Evolutionary conservation across 2,888 invertebrate genomes (phyloP), one percentile per base, ranked within the genome.

Genomic region (Pelosia muscerda): DNA sequence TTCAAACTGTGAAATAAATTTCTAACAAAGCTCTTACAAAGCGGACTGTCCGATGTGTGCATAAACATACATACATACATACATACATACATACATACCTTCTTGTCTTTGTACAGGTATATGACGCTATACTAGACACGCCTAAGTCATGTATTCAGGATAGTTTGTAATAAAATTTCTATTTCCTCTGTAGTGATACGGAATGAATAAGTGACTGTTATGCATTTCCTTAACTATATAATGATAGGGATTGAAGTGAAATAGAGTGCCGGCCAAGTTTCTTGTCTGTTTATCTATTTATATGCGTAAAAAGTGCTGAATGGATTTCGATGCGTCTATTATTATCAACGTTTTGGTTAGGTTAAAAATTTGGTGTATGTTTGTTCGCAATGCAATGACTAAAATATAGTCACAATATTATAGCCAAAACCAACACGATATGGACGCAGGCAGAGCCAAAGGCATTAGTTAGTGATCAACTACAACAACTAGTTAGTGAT

Each of bases 101-200:
- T n/a, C n/a, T 49, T 49, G n/a, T 49, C 49, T n/a, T n/a, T 49
- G 9, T 49, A n/a, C n/a, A n/a, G n/a, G n/a, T n/a, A 49, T 49
- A n/a, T 49, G 49, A 49, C 19, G 49, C 49, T 49, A n/a, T 15
- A 9, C 49, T n/a, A 49, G 49, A 49, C 55, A 55, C 55, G 55
- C 55, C 55, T 58, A 28, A 28, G 58, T 4, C 26, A n/a, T 31
- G 57, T 31, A 28, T 58, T 31, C 58, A 58, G 31, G 58, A 31
- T 58, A 58, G 22, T 31, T 58, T 28, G 49, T 9, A 49, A 49
- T 49, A n/a, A 49, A 49, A 49, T 49, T 25, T 23, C 25, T 26
- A 55, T 25, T 38, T 25, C 25, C 55, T 25, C 15, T 5, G 26
- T 55, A 15, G 26, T 55, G 26, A 5, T 55, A 25, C 8, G 15